A percentile compares a stretch with the other conserved stretches of the same genome.
Conservation (phyloP, 2,113 vertebrate genomes). For the Ctenomys sociabilis region DNA sequence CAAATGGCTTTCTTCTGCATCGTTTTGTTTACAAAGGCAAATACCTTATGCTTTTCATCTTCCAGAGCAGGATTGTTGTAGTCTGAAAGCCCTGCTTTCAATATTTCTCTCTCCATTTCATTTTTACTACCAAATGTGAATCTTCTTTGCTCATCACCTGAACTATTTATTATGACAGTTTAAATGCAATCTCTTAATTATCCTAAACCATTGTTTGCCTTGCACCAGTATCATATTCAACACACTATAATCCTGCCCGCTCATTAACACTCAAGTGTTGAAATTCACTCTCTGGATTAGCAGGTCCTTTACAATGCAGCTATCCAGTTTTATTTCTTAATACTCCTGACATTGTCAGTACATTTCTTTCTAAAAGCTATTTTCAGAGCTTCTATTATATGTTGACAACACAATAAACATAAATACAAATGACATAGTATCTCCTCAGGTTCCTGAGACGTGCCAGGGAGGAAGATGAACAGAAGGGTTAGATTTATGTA, state of each 20-base stretch:
- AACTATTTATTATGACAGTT: background rate
- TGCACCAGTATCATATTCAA: background rate
- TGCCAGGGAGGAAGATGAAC: background rate
- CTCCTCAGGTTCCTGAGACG: background rate
- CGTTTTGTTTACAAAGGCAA: background rate
- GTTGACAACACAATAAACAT: background rate
- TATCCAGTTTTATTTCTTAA: background rate
- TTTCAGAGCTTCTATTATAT: background rate
- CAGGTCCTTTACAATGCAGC: background rate
- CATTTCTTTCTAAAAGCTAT: background rate
- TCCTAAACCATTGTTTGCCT: background rate
- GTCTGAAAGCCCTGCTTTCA: background rate
- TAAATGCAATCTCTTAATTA: background rate
- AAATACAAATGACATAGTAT: background rate
- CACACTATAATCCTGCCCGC: background rate
- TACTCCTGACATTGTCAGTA: background rate
- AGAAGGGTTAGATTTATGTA: background rate
- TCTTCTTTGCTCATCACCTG: background rate
- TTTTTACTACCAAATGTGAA: background rate
- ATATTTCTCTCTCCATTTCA: background rate
- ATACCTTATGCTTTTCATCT: background rate
- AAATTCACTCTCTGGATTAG: background rate
- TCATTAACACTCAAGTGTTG: background rate
- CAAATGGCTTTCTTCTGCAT: background rate
- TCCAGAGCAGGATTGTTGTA: background rate